Evolutionary conservation across 2,113 vertebrate genomes (phyloP), one percentile per base, ranked within the genome.

Genomic region (Hyaena hyaena): DNA sequence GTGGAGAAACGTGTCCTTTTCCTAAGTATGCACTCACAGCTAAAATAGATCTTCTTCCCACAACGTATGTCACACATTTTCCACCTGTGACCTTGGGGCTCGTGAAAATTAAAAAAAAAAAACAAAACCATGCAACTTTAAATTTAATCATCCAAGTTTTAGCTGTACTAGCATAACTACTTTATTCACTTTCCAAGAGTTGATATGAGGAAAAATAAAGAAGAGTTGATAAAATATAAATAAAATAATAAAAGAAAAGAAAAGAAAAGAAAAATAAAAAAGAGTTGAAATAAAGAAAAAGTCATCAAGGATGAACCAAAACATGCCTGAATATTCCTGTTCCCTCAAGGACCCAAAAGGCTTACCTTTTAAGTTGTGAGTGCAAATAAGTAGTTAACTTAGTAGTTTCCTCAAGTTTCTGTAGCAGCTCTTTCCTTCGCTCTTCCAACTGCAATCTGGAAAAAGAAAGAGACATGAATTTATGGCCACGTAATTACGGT

Each of bases 361-460:
- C 97, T 98, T 83, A 99, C 99, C 99, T 99, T 97, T 99, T 99
- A 93, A 99, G 99, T 0, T 99, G 99, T 4, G 99, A 99, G 98
- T 99, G 99, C 97, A 99, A 98, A 9, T 98, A 98, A n/a, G 98
- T 99, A 53, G 99, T 99, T 97, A 99, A 96, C 68, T 98, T 99
- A 1, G 99, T 99, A 1, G 98, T 99, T 98, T 99, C 99, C 98
- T 99, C 99, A 97, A 99, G 98, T 97, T 99, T 99, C 92, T 98
- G 98, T 39, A 99, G 97, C 90, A 99, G 96, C 77, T 98, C 98
- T 97, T 99, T 99, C 87, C 99, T 99, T 97, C 98, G 98, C 65
- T 99, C 99, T 94, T 99, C 99, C 97, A 99, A 95, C 96, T 99
- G 99, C 96, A 99, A 97, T 81, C 99, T 99, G 97, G 88, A 73